phyloP scores from a whole-genome alignment of 1,140 invertebrate species.

The Listronotus bonariensis region DNA sequence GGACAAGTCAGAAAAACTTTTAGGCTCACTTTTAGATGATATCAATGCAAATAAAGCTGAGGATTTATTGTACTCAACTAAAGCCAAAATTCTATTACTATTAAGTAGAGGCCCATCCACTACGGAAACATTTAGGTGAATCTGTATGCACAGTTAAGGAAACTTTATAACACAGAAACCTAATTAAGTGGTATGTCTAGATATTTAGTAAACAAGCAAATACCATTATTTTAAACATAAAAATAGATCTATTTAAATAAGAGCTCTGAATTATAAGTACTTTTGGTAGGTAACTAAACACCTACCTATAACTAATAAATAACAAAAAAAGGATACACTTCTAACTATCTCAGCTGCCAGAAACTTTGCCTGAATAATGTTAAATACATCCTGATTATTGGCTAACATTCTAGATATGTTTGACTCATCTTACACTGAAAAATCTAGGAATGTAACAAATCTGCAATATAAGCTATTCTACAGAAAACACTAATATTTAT shows the following conservation, averaged over 20 bases:
- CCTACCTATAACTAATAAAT: no score
- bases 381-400: conserved; percentile 46
- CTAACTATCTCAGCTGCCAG: conserved; percentile 50
- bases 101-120: conserved; percentile 50
- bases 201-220: no score
- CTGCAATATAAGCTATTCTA: no score
- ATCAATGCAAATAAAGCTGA: conserved; percentile 69
- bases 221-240: no score
- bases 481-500: no score
- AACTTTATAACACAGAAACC: conserved; percentile 4
- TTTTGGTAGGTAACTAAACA: no score
- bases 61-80: conserved; percentile 68
- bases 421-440: conserved; percentile 15
- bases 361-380: conserved; percentile 53
- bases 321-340: conserved; percentile 51
- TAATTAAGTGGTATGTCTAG: no score
- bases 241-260: no score
- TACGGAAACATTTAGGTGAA: conserved; percentile 51
- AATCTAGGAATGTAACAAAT: not conserved
- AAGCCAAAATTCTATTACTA: conserved; percentile 62
- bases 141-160: conserved; percentile 44
- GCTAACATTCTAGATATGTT: conserved; percentile 42
- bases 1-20: conserved; percentile 69
- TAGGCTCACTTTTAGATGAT: conserved; percentile 63
- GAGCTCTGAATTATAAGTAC: no score